These are phyloP conservation scores for Phalera bucephala DNA, from an alignment of 2,888 invertebrate genomes.

Conservation along the genomic window DNA sequence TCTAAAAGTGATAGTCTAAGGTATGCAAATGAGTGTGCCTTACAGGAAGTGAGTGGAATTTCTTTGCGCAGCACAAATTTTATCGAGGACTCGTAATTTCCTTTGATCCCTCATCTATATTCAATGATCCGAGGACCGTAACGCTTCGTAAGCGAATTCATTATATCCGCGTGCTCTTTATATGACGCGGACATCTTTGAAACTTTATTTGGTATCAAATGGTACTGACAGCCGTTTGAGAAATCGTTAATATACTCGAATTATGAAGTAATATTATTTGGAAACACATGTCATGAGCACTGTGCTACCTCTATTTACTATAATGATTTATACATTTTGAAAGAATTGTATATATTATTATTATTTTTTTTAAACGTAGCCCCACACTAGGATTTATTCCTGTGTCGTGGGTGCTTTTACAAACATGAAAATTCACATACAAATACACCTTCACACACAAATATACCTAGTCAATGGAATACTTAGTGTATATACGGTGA, in stretches of 20 bases:
- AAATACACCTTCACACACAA: too few relatives aligned
- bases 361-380: too few relatives aligned
- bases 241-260: not conserved
- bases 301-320: too few relatives aligned
- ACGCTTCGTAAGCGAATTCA: constrained; percentile 77
- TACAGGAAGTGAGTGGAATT: constrained; percentile 53
- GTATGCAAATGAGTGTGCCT: constrained; percentile 60
- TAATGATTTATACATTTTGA: too few relatives aligned
- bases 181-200: constrained; percentile 34
- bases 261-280: too few relatives aligned
- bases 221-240: constrained; percentile 10
- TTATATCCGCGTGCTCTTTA: constrained; percentile 67
- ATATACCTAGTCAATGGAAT: too few relatives aligned
- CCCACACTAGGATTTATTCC: too few relatives aligned
- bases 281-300: too few relatives aligned
- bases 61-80: constrained; percentile 72
- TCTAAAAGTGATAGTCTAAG: constrained; percentile 41
- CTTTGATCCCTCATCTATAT: constrained; percentile 81
- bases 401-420: too few relatives aligned
- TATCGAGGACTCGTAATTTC: constrained; percentile 73
- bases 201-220: constrained; percentile 27
- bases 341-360: too few relatives aligned
- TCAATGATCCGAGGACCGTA: constrained; percentile 76
- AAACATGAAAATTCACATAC: too few relatives aligned
- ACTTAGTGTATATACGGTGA: too few relatives aligned